These are phyloP conservation scores for Pocota personata DNA, from an alignment of 2,888 invertebrate species.

Conservation along the genomic window DNA sequence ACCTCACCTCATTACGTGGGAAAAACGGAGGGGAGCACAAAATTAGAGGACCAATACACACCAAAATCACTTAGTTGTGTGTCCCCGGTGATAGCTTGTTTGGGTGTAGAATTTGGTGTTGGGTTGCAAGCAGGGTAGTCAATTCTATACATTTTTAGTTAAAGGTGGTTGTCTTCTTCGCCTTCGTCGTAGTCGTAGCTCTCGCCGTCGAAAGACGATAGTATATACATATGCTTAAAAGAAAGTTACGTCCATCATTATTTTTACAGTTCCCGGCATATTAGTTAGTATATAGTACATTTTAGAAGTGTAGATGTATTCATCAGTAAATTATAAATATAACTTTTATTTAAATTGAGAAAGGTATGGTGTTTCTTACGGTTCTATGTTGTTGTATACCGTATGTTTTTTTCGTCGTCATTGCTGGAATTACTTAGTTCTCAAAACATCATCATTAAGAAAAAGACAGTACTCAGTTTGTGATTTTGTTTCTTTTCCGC, in stretches of 20 bases:
- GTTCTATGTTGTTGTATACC: too few relatives aligned
- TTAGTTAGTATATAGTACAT: conserved; percentile 11
- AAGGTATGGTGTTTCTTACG: conserved; percentile 1
- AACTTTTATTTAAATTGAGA: conserved; percentile 24
- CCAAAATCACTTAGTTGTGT: conserved; percentile 16
- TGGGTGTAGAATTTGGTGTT: neutral
- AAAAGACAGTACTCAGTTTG: conserved; percentile 12
- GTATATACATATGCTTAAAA: conserved; percentile 5
- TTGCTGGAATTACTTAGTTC: conserved; percentile 17
- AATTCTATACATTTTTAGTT: conserved; percentile 20
- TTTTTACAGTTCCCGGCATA: neutral
- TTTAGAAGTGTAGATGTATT: conserved; percentile 23
- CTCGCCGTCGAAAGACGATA: conserved; percentile 3
- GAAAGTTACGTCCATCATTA: conserved; percentile 5
- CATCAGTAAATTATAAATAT: conserved; percentile 37
- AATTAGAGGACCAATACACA: conserved; percentile 10
- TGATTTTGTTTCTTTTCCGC: conserved; percentile 10
- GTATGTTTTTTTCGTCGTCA: neutral
- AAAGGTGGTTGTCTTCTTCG: conserved; percentile 33
- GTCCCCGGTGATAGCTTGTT: conserved; percentile 8
- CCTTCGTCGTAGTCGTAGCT: neutral
- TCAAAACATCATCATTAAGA: conserved; percentile 17
- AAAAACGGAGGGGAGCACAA: neutral
- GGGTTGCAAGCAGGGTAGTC: conserved; percentile 17
- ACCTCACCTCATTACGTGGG: neutral